Conservation (phyloP, 2,797 vertebrate species). For the Myripristis murdjan region DNA sequence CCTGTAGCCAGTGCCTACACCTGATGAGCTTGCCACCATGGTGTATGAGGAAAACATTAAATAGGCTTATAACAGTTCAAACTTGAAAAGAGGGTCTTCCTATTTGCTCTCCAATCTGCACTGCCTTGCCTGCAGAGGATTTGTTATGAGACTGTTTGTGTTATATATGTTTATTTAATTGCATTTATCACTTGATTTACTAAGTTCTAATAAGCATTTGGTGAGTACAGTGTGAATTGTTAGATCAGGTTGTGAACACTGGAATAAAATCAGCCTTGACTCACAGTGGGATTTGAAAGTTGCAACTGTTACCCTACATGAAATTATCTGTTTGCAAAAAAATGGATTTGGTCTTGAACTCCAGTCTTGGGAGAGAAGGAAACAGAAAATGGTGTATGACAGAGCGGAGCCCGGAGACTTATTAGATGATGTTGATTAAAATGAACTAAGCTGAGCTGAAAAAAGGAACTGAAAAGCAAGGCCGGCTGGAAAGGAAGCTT, state of each 20-base stretch:
- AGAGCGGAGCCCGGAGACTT: constrained; percentile 38
- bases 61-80: constrained; percentile 3
- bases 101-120: background rate
- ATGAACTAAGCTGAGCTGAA: constrained; percentile 39
- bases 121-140: background rate
- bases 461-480: constrained; percentile 24
- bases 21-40: constrained; percentile 23
- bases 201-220: no score
- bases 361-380: constrained; percentile 14
- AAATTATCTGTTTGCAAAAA: no score
- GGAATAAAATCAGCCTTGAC: constrained; percentile 1
- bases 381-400: constrained; percentile 48
- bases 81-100: background rate
- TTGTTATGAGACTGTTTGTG: background rate
- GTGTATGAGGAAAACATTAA: constrained; percentile 1
- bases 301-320: background rate
- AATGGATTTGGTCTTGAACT: constrained; percentile 7
- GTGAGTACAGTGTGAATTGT: no score
- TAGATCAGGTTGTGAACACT: background rate
- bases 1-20: constrained; percentile 34
- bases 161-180: no score
- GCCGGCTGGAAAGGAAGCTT: constrained; percentile 8
- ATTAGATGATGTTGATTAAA: constrained; percentile 52
- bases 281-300: constrained; percentile 10
- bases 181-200: no score